These are phyloP conservation scores for Pseudomyrmex dendroicus DNA, from an alignment of 1,140 invertebrate species.

Conservation along the genomic window DNA sequence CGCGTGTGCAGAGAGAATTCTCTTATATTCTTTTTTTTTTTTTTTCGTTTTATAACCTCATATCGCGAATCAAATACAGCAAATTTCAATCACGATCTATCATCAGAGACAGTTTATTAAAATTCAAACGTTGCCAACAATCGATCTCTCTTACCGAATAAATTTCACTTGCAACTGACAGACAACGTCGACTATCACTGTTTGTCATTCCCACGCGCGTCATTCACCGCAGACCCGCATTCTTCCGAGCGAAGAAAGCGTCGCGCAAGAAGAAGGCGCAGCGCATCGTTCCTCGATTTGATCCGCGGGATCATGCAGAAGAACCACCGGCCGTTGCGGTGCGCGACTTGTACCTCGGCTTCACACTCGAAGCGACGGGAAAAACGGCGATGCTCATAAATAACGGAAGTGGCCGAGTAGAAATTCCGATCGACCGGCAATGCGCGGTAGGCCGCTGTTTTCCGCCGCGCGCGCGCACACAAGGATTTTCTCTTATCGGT, in stretches of 20 bases:
- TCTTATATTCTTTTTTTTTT: background rate
- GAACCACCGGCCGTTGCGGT: slow-evolving; percentile 1
- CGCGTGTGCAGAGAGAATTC: background rate
- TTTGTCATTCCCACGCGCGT: slow-evolving; percentile 33
- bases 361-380: background rate
- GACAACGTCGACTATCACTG: background rate
- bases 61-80: slow-evolving; percentile 1
- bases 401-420: slow-evolving; percentile 43
- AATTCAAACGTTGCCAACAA: background rate
- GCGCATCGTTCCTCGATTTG: background rate
- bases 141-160: slow-evolving; percentile 11
- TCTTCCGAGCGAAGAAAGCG: slow-evolving; percentile 22
- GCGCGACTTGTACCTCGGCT: slow-evolving; percentile 3
- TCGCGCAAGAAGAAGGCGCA: slow-evolving; percentile 42
- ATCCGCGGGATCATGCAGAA: slow-evolving; percentile 30
- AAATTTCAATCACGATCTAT: background rate
- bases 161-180: slow-evolving; percentile 20
- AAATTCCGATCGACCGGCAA: slow-evolving; percentile 49
- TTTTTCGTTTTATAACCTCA: slow-evolving; percentile 23
- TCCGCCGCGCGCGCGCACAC: slow-evolving; percentile 39
- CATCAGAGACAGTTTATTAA: background rate
- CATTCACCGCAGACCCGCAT: slow-evolving; percentile 19
- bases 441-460: slow-evolving; percentile 31
- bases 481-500: slow-evolving; percentile 76
- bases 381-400: slow-evolving; percentile 44